phyloP scores from a whole-genome alignment of 2,113 vertebrate genomes.

The Xenopus borealis region DNA sequence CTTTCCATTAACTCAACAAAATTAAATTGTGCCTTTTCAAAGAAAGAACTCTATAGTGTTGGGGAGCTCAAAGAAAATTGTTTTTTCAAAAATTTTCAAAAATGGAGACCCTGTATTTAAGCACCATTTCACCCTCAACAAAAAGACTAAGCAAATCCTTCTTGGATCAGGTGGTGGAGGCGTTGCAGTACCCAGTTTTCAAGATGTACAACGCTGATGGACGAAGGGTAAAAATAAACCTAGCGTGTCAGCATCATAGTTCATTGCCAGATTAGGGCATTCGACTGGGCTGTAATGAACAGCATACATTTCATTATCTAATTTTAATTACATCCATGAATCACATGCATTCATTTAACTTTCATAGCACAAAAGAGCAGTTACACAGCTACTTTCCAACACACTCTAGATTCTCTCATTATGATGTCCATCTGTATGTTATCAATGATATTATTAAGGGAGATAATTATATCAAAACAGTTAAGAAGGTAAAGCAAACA shows the following conservation, averaged over 20 bases:
- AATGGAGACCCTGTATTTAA: constrained; percentile 75
- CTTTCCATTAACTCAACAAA: constrained; percentile 56
- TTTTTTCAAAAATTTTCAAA: constrained; percentile 80
- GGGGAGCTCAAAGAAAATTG: constrained; percentile 71
- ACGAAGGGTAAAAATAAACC: constrained; percentile 73
- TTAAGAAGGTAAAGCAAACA: too few species aligned
- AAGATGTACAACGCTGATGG: constrained; percentile 85
- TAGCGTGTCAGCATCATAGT: not conserved
- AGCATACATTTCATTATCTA: not conserved
- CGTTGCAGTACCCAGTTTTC: constrained; percentile 78
- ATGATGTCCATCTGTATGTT: too few species aligned
- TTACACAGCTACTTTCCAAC: not conserved
- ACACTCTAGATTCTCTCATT: too few species aligned
- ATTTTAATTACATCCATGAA: not conserved
- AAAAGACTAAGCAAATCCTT: constrained; percentile 75
- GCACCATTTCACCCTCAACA: constrained; percentile 68
- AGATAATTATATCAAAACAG: too few species aligned
- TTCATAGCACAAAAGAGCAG: not conserved
- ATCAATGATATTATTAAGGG: too few species aligned
- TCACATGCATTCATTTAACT: not conserved
- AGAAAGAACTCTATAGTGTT: constrained; percentile 52
- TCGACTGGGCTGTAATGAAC: not conserved
- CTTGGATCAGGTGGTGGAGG: constrained; percentile 77
- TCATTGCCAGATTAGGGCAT: not conserved
- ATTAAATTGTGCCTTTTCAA: constrained; percentile 49